A percentile compares a stretch with the other conserved stretches of the same genome.
Evolutionary conservation across 2,797 vertebrate species (phyloP).

Genomic region (Xiphorhynchus erythropygius): DNA sequence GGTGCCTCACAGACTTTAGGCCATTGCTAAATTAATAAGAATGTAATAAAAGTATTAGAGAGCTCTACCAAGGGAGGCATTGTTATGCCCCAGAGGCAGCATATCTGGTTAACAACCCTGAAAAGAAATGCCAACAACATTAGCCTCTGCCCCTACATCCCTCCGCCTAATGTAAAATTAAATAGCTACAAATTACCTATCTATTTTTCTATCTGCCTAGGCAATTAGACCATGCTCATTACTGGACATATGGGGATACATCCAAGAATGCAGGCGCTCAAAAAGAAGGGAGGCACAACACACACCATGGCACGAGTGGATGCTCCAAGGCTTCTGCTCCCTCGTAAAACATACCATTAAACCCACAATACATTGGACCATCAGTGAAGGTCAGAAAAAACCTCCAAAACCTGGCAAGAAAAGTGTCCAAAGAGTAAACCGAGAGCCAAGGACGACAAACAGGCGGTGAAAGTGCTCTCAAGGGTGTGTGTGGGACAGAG

Average conservation of each 20-base stretch:
- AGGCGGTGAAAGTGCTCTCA: background rate
- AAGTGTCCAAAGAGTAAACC: background rate
- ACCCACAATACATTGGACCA: background rate
- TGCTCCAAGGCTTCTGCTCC: background rate
- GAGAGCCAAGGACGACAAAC: background rate
- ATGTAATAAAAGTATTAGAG: conserved; percentile 65
- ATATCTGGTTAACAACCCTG: conserved; percentile 69
- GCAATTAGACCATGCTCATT: conserved; percentile 60
- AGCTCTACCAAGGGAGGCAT: conserved; percentile 43
- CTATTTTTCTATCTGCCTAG: conserved; percentile 68
- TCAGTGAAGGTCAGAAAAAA: background rate
- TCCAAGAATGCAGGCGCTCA: background rate
- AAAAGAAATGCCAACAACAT: conserved; percentile 70
- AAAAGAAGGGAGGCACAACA: background rate
- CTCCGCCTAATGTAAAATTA: conserved; percentile 67
- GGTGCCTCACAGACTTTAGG: conserved; percentile 60
- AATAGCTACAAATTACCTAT: conserved; percentile 70
- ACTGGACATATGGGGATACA: conserved; percentile 59
- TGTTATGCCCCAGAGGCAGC: conserved; percentile 66
- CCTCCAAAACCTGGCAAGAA: background rate
- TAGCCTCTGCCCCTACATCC: conserved; percentile 69
- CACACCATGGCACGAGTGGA: background rate
- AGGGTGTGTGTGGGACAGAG: background rate
- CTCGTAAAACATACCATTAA: background rate
- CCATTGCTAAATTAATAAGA: conserved; percentile 68